Evolutionary conservation across 2,888 invertebrate species (phyloP).

Genomic region (Diogma glabrata): DNA sequence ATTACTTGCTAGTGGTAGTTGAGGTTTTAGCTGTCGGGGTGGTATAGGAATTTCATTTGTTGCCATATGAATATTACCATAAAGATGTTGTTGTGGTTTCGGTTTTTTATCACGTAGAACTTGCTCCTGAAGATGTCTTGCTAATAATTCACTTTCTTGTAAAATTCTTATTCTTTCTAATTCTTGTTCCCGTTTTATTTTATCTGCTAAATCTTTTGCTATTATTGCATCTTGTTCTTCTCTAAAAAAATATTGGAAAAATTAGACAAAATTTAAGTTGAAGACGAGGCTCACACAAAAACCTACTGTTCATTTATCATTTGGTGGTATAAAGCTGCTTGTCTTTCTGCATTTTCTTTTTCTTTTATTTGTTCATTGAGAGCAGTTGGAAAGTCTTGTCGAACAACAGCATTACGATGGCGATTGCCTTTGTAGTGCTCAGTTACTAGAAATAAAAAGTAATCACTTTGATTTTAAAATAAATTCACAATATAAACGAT

Average conservation of each 20-base stretch:
- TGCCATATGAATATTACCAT: background rate
- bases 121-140: constrained; percentile 38
- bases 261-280: constrained; percentile 4
- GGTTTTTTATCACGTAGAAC: constrained; percentile 3
- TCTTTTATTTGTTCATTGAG: constrained; percentile 60
- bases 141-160: constrained; percentile 42
- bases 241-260: constrained; percentile 29
- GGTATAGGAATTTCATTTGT: constrained; percentile 14
- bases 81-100: background rate
- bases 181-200: constrained; percentile 45
- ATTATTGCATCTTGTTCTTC: constrained; percentile 56
- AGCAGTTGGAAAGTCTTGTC: constrained; percentile 68
- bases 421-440: constrained; percentile 68
- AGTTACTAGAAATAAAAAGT: constrained; percentile 40
- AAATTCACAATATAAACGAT: constrained; percentile 10
- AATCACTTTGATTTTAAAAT: background rate
- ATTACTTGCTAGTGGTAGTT: constrained; percentile 4
- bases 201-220: constrained; percentile 54
- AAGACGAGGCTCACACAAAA: background rate
- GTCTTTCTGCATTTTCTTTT: constrained; percentile 50
- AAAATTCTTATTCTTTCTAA: constrained; percentile 39
- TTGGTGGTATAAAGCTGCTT: constrained; percentile 45
- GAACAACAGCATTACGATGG: constrained; percentile 59
- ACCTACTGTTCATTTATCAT: constrained; percentile 54
- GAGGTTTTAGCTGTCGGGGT: constrained; percentile 15